phyloP scores from a whole-genome alignment of 2,888 invertebrate species.

The Epinotia demarniana region DNA sequence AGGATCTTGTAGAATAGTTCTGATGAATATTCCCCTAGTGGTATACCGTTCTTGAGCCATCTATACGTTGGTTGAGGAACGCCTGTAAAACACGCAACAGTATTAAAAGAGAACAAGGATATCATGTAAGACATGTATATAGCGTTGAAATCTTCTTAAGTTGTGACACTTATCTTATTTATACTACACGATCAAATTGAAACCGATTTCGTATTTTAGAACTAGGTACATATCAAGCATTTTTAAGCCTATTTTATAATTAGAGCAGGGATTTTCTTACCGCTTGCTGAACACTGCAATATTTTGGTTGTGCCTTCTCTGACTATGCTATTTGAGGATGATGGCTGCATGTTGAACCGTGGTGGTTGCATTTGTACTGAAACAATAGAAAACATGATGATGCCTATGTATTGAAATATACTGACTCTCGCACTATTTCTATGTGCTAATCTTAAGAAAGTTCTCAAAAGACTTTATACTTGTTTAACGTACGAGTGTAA shows the following conservation, averaged over 20 bases:
- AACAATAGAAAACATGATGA: constrained; percentile 54
- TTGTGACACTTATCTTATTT: no score
- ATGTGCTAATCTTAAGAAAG: no score
- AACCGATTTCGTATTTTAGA: not conserved
- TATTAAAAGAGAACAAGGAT: not conserved
- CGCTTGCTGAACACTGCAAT: constrained; percentile 95
- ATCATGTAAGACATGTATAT: not conserved
- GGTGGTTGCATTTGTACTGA: constrained; percentile 90
- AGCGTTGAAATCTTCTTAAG: not conserved
- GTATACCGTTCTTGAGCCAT: constrained; percentile 95
- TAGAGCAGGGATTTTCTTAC: constrained; percentile 78
- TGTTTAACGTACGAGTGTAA: constrained; percentile 5
- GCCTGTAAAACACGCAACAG: constrained; percentile 82
- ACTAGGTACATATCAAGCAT: no score
- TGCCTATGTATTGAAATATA: not conserved
- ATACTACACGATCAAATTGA: not conserved
- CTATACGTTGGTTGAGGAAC: constrained; percentile 96
- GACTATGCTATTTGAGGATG: constrained; percentile 93
- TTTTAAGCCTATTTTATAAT: not conserved
- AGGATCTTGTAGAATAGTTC: constrained; percentile 94
- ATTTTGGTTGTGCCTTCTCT: constrained; percentile 95
- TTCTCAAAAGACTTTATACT: no score
- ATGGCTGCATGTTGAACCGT: constrained; percentile 93
- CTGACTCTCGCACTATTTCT: no score
- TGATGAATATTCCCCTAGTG: constrained; percentile 91